Evolutionary conservation across 1,140 invertebrate species (phyloP).

Genomic region (Cecropterus lyciades): DNA sequence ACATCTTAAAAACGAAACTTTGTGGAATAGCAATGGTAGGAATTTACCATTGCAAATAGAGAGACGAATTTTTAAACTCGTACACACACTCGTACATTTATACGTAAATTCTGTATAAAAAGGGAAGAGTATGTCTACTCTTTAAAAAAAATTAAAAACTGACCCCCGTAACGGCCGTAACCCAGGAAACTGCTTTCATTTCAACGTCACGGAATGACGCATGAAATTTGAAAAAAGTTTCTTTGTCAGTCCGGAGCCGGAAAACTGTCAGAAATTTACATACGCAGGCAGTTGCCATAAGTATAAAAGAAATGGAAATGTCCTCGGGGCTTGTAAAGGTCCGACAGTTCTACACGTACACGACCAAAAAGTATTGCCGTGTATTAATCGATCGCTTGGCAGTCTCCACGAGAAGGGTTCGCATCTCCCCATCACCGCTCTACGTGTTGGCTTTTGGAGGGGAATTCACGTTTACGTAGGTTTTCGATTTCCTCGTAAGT

Average conservation of each 20-base stretch:
- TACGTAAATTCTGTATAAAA: too few species aligned
- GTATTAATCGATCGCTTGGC: conserved; percentile 12
- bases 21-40: too few species aligned
- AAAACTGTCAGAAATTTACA: conserved; percentile 1
- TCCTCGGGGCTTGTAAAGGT: neutral
- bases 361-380: conserved; percentile 5
- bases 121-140: neutral
- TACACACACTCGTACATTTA: too few species aligned
- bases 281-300: neutral
- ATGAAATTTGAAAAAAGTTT: conserved; percentile 2
- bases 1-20: too few species aligned
- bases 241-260: neutral
- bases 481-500: conserved; percentile 14
- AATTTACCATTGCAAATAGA: too few species aligned
- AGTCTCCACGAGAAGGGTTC: conserved; percentile 19
- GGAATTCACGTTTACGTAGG: conserved; percentile 18
- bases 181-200: neutral
- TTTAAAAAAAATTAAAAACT: too few species aligned
- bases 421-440: neutral
- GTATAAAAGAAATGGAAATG: neutral
- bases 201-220: neutral
- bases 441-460: conserved; percentile 10
- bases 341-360: conserved; percentile 15
- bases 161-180: neutral
- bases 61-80: too few species aligned